These are phyloP conservation scores for Marmota flaviventris DNA, from an alignment of 2,113 vertebrate species.

Conservation along the genomic window DNA sequence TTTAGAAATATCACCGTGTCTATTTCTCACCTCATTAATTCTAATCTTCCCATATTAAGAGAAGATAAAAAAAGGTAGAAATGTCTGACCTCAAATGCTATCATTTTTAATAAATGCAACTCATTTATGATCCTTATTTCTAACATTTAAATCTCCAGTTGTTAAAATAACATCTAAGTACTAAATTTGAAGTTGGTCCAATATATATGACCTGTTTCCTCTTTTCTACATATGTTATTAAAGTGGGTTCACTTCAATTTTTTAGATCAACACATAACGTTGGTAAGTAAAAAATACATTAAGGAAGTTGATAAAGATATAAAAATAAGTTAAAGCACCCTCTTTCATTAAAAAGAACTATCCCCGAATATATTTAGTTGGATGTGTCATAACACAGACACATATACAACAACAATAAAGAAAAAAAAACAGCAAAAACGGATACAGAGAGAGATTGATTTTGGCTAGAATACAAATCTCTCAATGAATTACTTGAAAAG, in stretches of 20 bases:
- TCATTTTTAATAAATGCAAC: not conserved
- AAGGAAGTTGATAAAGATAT: not conserved
- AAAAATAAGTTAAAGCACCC: not conserved
- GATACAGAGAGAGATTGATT: not conserved
- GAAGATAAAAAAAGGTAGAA: constrained; percentile 31
- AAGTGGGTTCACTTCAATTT: not conserved
- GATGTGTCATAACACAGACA: not conserved
- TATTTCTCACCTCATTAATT: constrained; percentile 28
- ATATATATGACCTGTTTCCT: constrained; percentile 8
- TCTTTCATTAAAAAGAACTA: not conserved
- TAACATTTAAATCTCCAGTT: not conserved
- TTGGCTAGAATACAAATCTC: not conserved
- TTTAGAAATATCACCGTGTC: not conserved
- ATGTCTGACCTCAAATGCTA: not conserved
- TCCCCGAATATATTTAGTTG: not conserved
- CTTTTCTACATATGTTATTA: not conserved
- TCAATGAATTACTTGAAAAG: constrained; percentile 13
- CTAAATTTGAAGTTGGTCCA: not conserved
- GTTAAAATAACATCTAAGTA: constrained; percentile 1
- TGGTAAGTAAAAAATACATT: not conserved
- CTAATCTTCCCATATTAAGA: not conserved
- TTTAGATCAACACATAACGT: constrained; percentile 21
- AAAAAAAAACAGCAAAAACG: not conserved
- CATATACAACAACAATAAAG: not conserved
- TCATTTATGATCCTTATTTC: constrained; percentile 1